A percentile compares a stretch with the other conserved stretches of the same genome.
Conservation (phyloP, 2,888 invertebrate genomes). For the Steinernema scapterisci region DNA sequence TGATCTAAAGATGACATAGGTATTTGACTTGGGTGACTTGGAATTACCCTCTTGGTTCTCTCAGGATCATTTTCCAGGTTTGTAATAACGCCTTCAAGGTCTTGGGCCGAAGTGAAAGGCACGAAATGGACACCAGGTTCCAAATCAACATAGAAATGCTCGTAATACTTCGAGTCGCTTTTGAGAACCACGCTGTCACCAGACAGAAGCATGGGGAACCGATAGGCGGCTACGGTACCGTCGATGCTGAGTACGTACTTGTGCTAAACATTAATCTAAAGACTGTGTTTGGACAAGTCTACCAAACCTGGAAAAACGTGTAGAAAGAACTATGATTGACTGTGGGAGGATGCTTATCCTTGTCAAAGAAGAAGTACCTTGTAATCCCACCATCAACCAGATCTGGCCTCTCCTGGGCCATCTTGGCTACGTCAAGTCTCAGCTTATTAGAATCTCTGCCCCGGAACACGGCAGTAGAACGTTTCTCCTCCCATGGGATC, state of each 20-base stretch:
- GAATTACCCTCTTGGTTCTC: slow-evolving; percentile 37
- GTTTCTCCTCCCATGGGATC: slow-evolving; percentile 33
- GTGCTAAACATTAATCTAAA: slow-evolving; percentile 75
- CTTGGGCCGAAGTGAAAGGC: slow-evolving; percentile 77
- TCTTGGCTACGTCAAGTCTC: slow-evolving; percentile 34
- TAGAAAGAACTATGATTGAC: slow-evolving; percentile 84
- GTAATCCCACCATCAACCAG: slow-evolving; percentile 88
- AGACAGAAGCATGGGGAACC: slow-evolving; percentile 86
- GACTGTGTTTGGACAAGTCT: not conserved
- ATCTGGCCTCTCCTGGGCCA: slow-evolving; percentile 17
- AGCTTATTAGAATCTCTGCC: slow-evolving; percentile 38
- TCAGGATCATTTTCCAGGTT: slow-evolving; percentile 68
- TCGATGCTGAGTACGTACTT: slow-evolving; percentile 93
- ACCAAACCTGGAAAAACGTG: slow-evolving; percentile 84
- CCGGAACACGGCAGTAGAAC: slow-evolving; percentile 34
- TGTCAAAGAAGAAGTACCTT: slow-evolving; percentile 87
- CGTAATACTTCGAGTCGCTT: slow-evolving; percentile 90
- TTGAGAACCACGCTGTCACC: slow-evolving; percentile 88
- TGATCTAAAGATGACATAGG: slow-evolving; percentile 70
- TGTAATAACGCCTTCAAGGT: slow-evolving; percentile 79
- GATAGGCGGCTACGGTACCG: slow-evolving; percentile 93
- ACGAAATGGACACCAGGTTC: slow-evolving; percentile 81
- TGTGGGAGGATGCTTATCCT: slow-evolving; percentile 69
- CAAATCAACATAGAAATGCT: slow-evolving; percentile 85
- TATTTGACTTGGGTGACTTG: not conserved